Conservation (phyloP, 2,797 vertebrate species). For the Mycteria americana region DNA sequence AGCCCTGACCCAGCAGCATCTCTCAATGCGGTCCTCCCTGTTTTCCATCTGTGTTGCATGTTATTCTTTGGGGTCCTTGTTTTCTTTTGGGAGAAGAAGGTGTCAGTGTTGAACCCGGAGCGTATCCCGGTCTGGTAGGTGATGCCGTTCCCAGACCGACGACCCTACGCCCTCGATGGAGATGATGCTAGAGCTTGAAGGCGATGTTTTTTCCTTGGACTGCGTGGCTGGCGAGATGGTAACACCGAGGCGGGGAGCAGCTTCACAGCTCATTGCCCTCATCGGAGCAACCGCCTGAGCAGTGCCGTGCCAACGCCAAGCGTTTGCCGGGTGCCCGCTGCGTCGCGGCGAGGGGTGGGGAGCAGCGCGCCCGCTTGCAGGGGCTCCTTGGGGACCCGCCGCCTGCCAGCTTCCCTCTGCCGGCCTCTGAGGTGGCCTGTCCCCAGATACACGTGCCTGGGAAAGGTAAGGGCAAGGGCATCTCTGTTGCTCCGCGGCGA, state of each 20-base stretch:
- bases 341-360: neutral
- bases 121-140: rapidly evolving
- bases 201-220: neutral
- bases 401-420: neutral
- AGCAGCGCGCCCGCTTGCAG: neutral
- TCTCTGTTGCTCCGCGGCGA: neutral
- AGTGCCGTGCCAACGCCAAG: neutral
- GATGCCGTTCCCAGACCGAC: neutral
- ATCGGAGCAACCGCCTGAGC: neutral
- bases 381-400: neutral
- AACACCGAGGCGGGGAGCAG: neutral
- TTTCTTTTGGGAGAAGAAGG: neutral
- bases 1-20: slow-evolving; percentile 42
- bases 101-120: neutral
- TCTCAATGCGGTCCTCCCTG: slow-evolving; percentile 36
- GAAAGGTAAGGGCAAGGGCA: slow-evolving; percentile 1
- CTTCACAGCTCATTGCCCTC: neutral
- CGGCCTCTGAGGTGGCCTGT: neutral
- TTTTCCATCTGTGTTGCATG: neutral
- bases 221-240: neutral
- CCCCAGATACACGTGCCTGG: neutral
- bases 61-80: neutral
- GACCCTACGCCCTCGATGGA: neutral
- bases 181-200: neutral
- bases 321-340: neutral